Base-by-base conservation (phyloP, 2,113 vertebrate genomes). In the Phylloscopus trochilus region DNA sequence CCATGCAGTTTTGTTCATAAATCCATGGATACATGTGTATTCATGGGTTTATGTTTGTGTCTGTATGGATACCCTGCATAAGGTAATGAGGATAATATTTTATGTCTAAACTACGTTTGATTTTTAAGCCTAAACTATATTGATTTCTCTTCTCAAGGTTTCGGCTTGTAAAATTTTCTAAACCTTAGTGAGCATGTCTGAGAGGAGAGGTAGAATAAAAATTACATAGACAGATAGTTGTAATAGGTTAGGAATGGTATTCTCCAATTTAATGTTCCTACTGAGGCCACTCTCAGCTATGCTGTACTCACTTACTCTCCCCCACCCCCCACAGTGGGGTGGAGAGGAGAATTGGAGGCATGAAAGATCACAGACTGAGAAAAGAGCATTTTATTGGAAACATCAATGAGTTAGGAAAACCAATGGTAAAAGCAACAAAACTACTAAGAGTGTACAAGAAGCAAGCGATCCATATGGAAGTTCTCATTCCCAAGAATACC, bases 301-400 rank as follows among this genome's bases (percentile, higher is more conserved):
- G 18, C 15, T 6, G 1, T 27, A 2, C 33, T 58, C 11, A 10
- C 14, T 73, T 47, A 43, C 31, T 58, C 15, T 19, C 52, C 37
- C 3, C 5, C 37, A 2, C 4, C 43, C 6, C 10, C 7, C 4
- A 2, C 5, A 49, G 15, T 6, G 4, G 31, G 17, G 58, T 43
- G 44, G 22, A 80, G 18, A 56, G 7, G 12, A 73, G 23, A 73
- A 58, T 0, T 44, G 22, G 51, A 59, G 37, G 18, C 18, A 66
- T 8, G 13, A 33, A 59, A 66, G 22, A 44, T 33, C 37, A 58
- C 19, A 33, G 22, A 22, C 19, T 66, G 37, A 74, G 33, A 44
- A 47, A 63, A 63, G 4, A 46, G 23, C 7, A 33, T 18, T 68
- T 73, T 51, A 58, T 52, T 66, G 51, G 33, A 74, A 89, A 28